A percentile compares a stretch with the other conserved stretches of the same genome.
phyloP scores from a whole-genome alignment of 2,888 invertebrate genomes.

The Bombyx huttoni region DNA sequence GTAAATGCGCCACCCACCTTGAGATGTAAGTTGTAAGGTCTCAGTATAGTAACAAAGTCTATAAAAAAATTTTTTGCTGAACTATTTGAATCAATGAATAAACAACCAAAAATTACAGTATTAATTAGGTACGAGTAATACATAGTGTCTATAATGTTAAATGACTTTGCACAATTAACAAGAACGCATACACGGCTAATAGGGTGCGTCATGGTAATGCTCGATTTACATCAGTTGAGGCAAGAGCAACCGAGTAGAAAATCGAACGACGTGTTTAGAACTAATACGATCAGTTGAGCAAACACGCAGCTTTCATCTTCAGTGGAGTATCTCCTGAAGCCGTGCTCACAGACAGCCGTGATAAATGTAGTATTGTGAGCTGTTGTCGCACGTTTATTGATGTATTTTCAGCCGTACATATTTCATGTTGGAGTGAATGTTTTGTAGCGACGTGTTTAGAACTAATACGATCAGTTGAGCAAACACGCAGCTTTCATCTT shows the following conservation, averaged over 20 bases:
- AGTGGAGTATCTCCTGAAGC: conserved; percentile 47
- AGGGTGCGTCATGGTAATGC: conserved; percentile 48
- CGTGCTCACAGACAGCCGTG: conserved; percentile 21
- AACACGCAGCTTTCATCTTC: conserved; percentile 70
- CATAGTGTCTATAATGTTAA: conserved; percentile 10
- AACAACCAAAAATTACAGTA: neutral
- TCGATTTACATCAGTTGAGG: conserved; percentile 59
- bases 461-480: conserved; percentile 69
- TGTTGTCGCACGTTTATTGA: neutral
- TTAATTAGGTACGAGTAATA: neutral
- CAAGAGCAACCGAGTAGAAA: conserved; percentile 55
- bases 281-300: conserved; percentile 69
- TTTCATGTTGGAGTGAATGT: neutral
- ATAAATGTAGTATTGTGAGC: conserved; percentile 8
- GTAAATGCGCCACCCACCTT: too few species aligned
- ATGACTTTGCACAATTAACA: conserved; percentile 26
- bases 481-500: conserved; percentile 70
- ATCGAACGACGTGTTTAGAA: conserved; percentile 59
- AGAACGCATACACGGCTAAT: conserved; percentile 45
- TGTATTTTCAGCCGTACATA: neutral
- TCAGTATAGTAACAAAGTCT: too few species aligned
- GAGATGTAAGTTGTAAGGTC: too few species aligned
- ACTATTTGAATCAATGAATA: neutral
- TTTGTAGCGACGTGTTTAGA: conserved; percentile 58
- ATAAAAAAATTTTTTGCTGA: neutral